These are phyloP conservation scores for Arctocebus calabarensis DNA, from an alignment of 2,797 vertebrate species.

Conservation along the genomic window DNA sequence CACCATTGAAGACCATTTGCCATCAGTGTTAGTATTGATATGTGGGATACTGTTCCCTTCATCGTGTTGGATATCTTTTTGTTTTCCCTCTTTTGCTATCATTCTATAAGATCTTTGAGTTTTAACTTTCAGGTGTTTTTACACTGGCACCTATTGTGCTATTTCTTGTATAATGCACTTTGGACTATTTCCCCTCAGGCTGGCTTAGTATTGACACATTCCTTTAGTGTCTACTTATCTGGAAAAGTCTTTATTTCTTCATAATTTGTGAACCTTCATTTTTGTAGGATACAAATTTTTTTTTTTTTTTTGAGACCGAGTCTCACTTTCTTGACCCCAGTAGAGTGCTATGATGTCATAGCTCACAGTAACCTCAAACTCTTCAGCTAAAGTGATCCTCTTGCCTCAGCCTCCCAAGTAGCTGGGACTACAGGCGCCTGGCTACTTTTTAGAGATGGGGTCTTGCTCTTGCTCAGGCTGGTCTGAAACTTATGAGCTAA, in stretches of 20 bases:
- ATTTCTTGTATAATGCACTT: neutral
- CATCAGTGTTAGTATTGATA: neutral
- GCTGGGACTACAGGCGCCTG: too few species aligned
- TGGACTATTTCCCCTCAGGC: neutral
- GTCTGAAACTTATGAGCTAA: too few species aligned
- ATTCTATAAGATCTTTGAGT: neutral
- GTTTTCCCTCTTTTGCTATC: neutral
- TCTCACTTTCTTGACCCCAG: too few species aligned
- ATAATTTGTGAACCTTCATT: neutral
- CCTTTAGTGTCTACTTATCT: neutral
- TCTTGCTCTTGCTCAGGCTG: too few species aligned
- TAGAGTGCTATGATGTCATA: too few species aligned
- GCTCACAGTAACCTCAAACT: too few species aligned
- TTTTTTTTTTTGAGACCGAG: too few species aligned
- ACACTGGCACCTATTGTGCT: neutral
- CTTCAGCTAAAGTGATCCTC: too few species aligned
- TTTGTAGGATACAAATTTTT: neutral
- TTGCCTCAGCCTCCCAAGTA: too few species aligned
- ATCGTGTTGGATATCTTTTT: neutral
- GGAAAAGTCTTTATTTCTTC: neutral
- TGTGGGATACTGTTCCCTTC: neutral
- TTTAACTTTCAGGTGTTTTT: neutral
- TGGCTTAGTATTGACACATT: neutral
- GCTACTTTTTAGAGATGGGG: too few species aligned
- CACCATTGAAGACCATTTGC: neutral